Evolutionary conservation across 2,113 vertebrate genomes (phyloP).

Genomic region (Lamprotornis superbus): DNA sequence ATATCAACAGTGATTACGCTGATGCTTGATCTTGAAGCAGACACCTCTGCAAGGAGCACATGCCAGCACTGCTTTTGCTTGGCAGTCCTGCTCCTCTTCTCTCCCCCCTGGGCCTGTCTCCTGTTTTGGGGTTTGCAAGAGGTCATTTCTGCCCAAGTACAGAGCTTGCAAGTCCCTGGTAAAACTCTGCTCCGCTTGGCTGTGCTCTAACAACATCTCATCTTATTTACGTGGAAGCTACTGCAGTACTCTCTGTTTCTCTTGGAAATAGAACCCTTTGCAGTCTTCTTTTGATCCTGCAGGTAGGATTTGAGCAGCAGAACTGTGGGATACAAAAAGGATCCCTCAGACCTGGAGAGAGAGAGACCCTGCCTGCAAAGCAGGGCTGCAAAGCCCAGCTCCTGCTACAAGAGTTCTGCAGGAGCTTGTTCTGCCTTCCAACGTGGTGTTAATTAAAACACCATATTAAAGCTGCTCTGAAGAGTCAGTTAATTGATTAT

Average conservation of each 20-base stretch:
- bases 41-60: background rate
- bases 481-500: constrained; percentile 40
- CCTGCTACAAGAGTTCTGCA: background rate
- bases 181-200: background rate
- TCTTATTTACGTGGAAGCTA: background rate
- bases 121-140: background rate
- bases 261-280: background rate
- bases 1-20: background rate
- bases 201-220: background rate
- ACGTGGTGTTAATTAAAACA: background rate
- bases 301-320: background rate
- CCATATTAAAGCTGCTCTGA: background rate
- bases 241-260: background rate
- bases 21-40: background rate
- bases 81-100: background rate
- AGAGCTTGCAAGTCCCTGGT: background rate
- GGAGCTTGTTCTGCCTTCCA: background rate
- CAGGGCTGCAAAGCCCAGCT: background rate
- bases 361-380: background rate
- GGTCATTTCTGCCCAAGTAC: background rate
- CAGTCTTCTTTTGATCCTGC: background rate
- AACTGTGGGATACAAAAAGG: background rate
- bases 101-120: background rate
- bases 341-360: background rate
- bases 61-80: background rate